These are phyloP conservation scores for Zaprionus ornatus DNA, from an alignment of 1,140 invertebrate species.

Conservation along the genomic window DNA sequence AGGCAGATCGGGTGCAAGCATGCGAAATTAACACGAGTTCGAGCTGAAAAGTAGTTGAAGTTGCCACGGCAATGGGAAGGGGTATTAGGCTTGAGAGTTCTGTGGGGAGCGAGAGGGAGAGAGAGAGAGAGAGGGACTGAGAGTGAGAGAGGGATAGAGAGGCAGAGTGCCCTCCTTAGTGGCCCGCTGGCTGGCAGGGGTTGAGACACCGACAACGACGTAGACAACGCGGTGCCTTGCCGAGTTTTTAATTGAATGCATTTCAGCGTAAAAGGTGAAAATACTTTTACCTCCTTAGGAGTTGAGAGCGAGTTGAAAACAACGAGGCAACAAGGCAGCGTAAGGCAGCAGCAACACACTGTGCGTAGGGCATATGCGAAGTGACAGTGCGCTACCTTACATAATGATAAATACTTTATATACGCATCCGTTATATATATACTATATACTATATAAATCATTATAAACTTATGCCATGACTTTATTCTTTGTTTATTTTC, in stretches of 20 bases:
- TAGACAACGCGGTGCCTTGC: conserved; percentile 45
- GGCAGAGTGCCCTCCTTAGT: not conserved
- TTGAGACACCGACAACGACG: conserved; percentile 2
- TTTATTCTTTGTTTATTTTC: no score
- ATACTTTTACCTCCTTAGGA: conserved; percentile 57
- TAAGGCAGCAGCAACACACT: not conserved
- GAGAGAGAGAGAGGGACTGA: not conserved
- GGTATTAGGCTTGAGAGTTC: conserved; percentile 9
- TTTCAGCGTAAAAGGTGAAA: conserved; percentile 75
- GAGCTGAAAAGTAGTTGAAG: conserved; percentile 38
- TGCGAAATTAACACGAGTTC: conserved; percentile 63
- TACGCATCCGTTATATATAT: no score
- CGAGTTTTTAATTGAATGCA: conserved; percentile 79
- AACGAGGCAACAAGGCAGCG: not conserved
- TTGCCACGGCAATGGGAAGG: conserved; percentile 22
- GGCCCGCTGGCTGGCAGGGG: not conserved
- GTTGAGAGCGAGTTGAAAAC: not conserved
- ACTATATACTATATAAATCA: no score
- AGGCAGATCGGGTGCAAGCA: conserved; percentile 42
- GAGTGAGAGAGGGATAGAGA: not conserved
- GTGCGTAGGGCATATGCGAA: conserved; percentile 1
- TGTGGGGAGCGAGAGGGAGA: conserved; percentile 20
- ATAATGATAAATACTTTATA: not conserved
- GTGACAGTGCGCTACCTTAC: not conserved
- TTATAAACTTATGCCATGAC: rapidly evolving